These are phyloP conservation scores for Aphaenogaster ashmeadi DNA, from an alignment of 1,140 invertebrate genomes.

Conservation along the genomic window DNA sequence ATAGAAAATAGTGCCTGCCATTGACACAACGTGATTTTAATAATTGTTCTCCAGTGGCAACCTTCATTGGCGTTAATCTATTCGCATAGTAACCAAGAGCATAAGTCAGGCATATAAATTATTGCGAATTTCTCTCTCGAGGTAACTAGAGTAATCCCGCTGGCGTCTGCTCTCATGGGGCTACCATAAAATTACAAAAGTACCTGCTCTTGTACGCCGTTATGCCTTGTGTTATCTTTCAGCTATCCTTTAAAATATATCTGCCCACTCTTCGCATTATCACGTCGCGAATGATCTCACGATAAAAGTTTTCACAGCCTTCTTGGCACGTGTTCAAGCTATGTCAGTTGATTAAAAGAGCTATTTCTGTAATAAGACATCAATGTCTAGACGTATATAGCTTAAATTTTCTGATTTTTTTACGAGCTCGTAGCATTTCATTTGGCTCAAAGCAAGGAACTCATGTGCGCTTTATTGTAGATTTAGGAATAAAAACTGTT, in stretches of 20 bases:
- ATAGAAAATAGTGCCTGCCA: neutral
- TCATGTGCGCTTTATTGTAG: neutral
- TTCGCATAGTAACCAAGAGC: neutral
- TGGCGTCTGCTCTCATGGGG: neutral
- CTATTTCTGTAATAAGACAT: neutral
- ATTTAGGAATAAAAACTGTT: neutral
- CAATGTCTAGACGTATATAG: neutral
- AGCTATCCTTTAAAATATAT: constrained; percentile 22
- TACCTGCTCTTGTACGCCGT: neutral
- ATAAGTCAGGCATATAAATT: neutral
- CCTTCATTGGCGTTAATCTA: constrained; percentile 2
- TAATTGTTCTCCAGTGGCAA: constrained; percentile 26
- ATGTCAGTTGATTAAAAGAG: neutral
- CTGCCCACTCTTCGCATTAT: neutral
- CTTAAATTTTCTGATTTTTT: neutral
- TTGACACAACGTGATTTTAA: constrained; percentile 24
- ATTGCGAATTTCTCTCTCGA: neutral
- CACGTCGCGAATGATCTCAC: constrained; percentile 15
- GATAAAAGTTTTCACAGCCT: constrained; percentile 24
- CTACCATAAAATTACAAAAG: constrained; percentile 21
- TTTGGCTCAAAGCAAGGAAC: neutral
- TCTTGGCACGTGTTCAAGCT: neutral
- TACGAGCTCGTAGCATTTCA: neutral
- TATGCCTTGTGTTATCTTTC: neutral
- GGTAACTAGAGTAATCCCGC: neutral